Evolutionary conservation across 1,140 invertebrate genomes (phyloP), one percentile per base, ranked within the genome.

Genomic region (Trachymyrmex septentrionalis): DNA sequence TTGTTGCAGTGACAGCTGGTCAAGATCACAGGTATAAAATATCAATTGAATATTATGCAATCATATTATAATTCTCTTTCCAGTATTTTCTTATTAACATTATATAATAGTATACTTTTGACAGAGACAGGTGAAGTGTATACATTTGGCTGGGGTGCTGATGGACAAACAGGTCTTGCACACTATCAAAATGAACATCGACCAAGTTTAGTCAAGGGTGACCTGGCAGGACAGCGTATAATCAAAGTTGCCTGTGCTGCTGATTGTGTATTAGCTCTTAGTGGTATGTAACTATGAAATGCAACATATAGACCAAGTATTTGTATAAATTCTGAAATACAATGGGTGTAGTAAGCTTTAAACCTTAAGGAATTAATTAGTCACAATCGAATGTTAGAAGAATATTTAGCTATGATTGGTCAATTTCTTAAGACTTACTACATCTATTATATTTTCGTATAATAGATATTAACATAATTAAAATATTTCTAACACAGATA

Each of bases 121-220:
- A 98, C 97, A 86, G 96, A 97, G 93, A 95, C 96, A 63, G 99
- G 99, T 30, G 95, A 97, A 91, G 97, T 99, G 3, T 99, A 97
- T 92, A 96, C 97, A 16, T 99, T 98, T 96, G 99, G 99, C 1
- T 98, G 98, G 97, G 98, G 99, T 30, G 97, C 98, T 2, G 99
- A 99, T 96, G 99, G 99, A 3, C 99, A 99, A 96, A 99, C 98
- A 1, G 99, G 99, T 63, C 95, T 97, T 12, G 98, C 97, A 1
- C 96, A 97, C 92, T 98, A 96, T 93, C 93, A 96, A 16, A 97
- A 96, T 81, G 95, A 96, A 59, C 95, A 95, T 24, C 92, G 93
- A 76, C 97, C 98, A 7, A 95, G 95, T 4, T 91, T 95, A 84
- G 96, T 99, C 0, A 95, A 95, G 88, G 99, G 99, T 12, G 99